Base-by-base conservation (phyloP, 2,888 invertebrate genomes). In the Orchestes rusci region DNA sequence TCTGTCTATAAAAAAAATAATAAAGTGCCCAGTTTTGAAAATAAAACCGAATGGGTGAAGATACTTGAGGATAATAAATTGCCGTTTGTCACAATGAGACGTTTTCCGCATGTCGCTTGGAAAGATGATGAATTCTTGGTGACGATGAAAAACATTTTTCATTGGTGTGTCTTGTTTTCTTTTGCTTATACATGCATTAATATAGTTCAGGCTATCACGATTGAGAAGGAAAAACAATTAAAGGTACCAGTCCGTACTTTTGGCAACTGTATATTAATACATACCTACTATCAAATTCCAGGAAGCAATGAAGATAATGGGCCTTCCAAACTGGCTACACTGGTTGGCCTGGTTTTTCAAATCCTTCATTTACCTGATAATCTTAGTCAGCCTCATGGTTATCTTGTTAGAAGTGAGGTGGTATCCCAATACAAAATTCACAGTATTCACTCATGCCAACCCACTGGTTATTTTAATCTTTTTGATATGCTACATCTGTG, bases 241-340 rank as follows among this genome's bases (percentile, higher is more conserved):
- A 86, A 84, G 73, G 84, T 38, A 28, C 8, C 23, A 23, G 23
- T 23, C 8, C 1, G 10, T 7, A 30, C 13, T 30, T 15, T n/a
- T 30, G 13, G 30, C 16, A 30, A n/a, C 12, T 2, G 30, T n/a
- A 2, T 4, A 30, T 12, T 5, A 30, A 30, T 2, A 16, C 19
- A 7, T 19, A 19, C n/a, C 12, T n/a, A n/a, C n/a, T n/a, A n/a
- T n/a, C n/a, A n/a, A 8, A 7, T 20, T 36, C 12, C 7, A 64
- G 63, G 90, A 91, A 74, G 81, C 87, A 0, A 88, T 92, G 89
- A 88, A 88, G 71, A 85, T 91, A 62, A 90, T 91, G 90, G 91
- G 91, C 1, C 67, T 91, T 2, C 76, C 79, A 4, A 83, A 81
- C 53, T 89, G 85, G 83, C 65, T 90, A 34, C 89, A 91, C 60